Percentiles rank a stretch among this genome's conserved stretches.
Conservation (phyloP, 2,888 invertebrate genomes). For the Oasisia sp. region DNA sequence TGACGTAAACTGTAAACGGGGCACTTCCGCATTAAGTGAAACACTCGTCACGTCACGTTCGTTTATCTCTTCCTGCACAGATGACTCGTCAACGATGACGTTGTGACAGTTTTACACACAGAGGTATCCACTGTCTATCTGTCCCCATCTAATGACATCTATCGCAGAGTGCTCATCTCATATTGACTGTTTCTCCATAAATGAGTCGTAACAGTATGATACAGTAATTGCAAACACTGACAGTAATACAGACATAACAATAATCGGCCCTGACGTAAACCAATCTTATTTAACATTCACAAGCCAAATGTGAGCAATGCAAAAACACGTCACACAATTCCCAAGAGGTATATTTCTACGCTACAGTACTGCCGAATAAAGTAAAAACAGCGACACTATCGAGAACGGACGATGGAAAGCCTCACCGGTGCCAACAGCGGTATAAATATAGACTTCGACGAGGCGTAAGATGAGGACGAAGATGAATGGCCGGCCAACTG, state of each 20-base stretch:
- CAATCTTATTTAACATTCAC: background rate
- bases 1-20: background rate
- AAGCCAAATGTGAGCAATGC: background rate
- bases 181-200: too few relatives aligned
- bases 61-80: background rate
- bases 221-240: too few relatives aligned
- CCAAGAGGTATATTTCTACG: background rate
- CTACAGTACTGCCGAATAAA: background rate
- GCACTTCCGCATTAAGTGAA: background rate
- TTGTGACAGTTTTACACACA: too few relatives aligned
- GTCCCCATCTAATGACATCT: too few relatives aligned
- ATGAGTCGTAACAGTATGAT: too few relatives aligned
- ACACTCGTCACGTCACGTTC: background rate
- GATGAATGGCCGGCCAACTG: background rate
- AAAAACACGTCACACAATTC: background rate
- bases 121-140: too few relatives aligned
- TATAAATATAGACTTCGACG: background rate
- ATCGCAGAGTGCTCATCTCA: too few relatives aligned
- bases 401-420: background rate
- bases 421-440: background rate
- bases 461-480: conserved; percentile 9
- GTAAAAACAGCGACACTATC: background rate
- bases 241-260: too few relatives aligned
- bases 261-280: background rate
- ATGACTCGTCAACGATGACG: background rate